A percentile compares a stretch with the other conserved stretches of the same genome.
These are phyloP conservation scores for Eupithecia exiguata DNA, from an alignment of 2,888 invertebrate genomes.

Conservation along the genomic window DNA sequence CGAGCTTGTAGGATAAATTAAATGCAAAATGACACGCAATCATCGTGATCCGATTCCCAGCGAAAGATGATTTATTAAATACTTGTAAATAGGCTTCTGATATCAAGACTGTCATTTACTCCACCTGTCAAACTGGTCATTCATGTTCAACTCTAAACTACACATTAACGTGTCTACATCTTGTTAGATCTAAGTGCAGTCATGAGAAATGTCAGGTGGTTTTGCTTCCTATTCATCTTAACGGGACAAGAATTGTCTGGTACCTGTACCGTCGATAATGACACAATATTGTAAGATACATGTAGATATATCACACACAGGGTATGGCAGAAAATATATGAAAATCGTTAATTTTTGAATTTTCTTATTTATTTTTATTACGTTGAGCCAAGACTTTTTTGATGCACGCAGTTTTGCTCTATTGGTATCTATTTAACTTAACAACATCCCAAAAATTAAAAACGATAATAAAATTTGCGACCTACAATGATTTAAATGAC, in stretches of 20 bases:
- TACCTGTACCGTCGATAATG: background rate
- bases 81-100: constrained; percentile 1
- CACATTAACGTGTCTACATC: constrained; percentile 8
- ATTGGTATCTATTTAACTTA: too few relatives aligned
- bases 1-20: background rate
- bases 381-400: too few relatives aligned
- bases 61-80: background rate
- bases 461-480: too few relatives aligned
- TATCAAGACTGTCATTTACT: constrained; percentile 5
- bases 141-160: background rate
- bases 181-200: constrained; percentile 12
- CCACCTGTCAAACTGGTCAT: background rate
- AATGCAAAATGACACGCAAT: background rate
- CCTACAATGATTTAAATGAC: too few relatives aligned
- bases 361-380: too few relatives aligned
- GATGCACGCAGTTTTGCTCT: too few relatives aligned
- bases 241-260: constrained; percentile 16
- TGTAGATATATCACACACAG: too few relatives aligned
- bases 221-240: constrained; percentile 17
- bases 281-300: background rate
- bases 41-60: background rate
- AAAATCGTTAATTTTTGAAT: too few relatives aligned
- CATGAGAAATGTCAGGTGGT: constrained; percentile 18
- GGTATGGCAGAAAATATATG: too few relatives aligned
- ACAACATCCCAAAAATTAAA: too few relatives aligned